Percentiles rank a stretch among this genome's conserved stretches.
Conservation (phyloP, 2,888 invertebrate species). For the Parnassius smintheus region DNA sequence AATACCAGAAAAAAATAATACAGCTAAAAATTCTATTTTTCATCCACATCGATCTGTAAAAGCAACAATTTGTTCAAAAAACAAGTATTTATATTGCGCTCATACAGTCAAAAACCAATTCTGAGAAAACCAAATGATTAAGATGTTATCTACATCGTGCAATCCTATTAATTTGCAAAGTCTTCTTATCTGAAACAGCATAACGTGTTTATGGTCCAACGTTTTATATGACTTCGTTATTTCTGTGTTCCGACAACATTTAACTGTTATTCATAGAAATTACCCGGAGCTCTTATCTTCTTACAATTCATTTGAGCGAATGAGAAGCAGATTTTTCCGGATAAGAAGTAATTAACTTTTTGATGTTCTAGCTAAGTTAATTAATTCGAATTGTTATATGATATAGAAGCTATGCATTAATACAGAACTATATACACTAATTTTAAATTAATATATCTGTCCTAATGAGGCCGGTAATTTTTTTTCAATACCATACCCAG, state of each 20-base stretch:
- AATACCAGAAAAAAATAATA: no score
- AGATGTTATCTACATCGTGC: constrained; percentile 11
- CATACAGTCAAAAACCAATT: constrained; percentile 3
- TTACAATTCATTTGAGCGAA: constrained; percentile 15
- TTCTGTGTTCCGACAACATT: constrained; percentile 1
- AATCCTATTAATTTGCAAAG: constrained; percentile 5
- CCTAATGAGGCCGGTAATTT: no score
- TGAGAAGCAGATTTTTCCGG: constrained; percentile 11
- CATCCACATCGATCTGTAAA: background rate
- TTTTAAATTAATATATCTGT: no score
- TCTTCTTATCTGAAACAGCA: constrained; percentile 16
- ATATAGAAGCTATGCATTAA: background rate
- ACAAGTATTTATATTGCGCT: background rate
- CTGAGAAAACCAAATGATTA: constrained; percentile 4
- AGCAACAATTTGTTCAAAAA: background rate
- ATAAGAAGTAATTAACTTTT: constrained; percentile 23
- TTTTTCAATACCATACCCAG: no score
- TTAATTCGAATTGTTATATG: constrained; percentile 5
- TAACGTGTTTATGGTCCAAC: constrained; percentile 12
- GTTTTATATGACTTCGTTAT: constrained; percentile 4
- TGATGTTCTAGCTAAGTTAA: constrained; percentile 18
- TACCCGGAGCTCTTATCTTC: constrained; percentile 2
- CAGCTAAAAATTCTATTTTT: background rate
- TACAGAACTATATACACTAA: no score
- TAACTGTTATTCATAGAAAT: constrained; percentile 11